Base-by-base conservation (phyloP, 92 coral and sea anemone genomes). In the Isaurus tuberculatus region DNA sequence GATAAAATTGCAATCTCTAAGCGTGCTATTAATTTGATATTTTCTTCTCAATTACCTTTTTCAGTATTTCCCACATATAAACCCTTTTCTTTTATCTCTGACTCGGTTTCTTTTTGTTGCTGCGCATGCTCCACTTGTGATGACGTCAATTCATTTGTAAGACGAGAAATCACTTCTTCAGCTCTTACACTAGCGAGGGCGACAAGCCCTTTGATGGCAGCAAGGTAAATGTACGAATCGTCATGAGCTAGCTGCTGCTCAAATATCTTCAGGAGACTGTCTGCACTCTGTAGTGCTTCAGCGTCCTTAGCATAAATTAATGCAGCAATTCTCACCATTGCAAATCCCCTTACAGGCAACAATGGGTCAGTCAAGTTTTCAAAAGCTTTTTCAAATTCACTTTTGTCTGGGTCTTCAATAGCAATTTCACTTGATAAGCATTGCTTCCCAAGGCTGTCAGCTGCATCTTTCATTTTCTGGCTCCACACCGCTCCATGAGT, bases 221-320 rank as follows among this genome's bases (percentile, higher is more conserved):
- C 99, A 61, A 96, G 94, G 73, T 96, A 96, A 8, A 96, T 96
- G 75, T 94, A 96, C 0, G 96, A 90, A 86, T 96, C 99, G 32
- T 96, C 96, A 55, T 96, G 98, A 1, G 92, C 55, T 15, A 96
- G 88, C 67, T 92, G 94, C 78, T 94, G 96, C 23, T 88, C 77
- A 83, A 94, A 96, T 33, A 94, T 90, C 83, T 90, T 92, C 26
- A 96, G 93, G 31, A 96, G 83, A 5, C 90, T 88, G 70, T 96
- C 99, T 0, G 95, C 85, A 22, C 86, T 89, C 15, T 75, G 71
- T 72, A 96, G 26, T 25, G 99, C 98, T 65, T 89, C 90, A 15
- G 94, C 79, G 79, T 94, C 73, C 42, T 92, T 92, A 9, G 86
- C 74, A 51, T 89, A 89, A 19, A 96, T 64, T 2, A 96, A 87